Conservation (phyloP, 2,888 invertebrate species). For the Caenorhabditis sp. region DNA sequence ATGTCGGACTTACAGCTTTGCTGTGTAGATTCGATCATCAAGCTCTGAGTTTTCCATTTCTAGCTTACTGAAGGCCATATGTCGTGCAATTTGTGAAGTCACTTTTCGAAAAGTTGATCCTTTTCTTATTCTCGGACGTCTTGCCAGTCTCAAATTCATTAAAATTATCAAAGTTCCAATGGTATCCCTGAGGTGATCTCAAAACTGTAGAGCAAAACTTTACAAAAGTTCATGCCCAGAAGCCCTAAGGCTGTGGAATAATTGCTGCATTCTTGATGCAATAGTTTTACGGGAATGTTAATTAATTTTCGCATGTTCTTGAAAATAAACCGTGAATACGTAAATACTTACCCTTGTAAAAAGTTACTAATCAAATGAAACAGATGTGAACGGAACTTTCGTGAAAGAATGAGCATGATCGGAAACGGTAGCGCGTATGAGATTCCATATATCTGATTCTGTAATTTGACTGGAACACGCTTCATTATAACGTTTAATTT, state of each 20-base stretch:
- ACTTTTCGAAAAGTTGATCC: constrained; percentile 58
- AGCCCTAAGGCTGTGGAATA: too few relatives aligned
- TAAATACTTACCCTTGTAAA: constrained; percentile 51
- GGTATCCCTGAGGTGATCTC: too few relatives aligned
- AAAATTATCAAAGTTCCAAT: too few relatives aligned
- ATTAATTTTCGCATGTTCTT: too few relatives aligned
- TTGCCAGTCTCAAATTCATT: constrained; percentile 21
- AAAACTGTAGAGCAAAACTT: too few relatives aligned
- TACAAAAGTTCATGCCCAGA: too few relatives aligned
- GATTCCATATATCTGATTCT: constrained; percentile 61
- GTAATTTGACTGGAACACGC: too few relatives aligned
- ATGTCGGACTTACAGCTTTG: constrained; percentile 18
- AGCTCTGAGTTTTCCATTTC: constrained; percentile 70
- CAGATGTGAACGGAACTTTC: constrained; percentile 63
- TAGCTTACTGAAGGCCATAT: constrained; percentile 65
- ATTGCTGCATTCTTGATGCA: too few relatives aligned
- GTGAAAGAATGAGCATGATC: constrained; percentile 56
- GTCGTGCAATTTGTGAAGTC: constrained; percentile 59
- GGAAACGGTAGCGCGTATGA: constrained; percentile 64
- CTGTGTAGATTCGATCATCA: constrained; percentile 56
- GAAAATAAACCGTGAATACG: neutral
- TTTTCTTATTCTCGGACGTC: constrained; percentile 53
- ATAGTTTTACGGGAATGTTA: too few relatives aligned
- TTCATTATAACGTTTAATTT: too few relatives aligned
- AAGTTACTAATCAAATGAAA: constrained; percentile 63